A percentile compares a stretch with the other conserved stretches of the same genome.
These are phyloP conservation scores for Hydrophis major DNA, from an alignment of 2,797 vertebrate genomes.

Conservation along the genomic window DNA sequence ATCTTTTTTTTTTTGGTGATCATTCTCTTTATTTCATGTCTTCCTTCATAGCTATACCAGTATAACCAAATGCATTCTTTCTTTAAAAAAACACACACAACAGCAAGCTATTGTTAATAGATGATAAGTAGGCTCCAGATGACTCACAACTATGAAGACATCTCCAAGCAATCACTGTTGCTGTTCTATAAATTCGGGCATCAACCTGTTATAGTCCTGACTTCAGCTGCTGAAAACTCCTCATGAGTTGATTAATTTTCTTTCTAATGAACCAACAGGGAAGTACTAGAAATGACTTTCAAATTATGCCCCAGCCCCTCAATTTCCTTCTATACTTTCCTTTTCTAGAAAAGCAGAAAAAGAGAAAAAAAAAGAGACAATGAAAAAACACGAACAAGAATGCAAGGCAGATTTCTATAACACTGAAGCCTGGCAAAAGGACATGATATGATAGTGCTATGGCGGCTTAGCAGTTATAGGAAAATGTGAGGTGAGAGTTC, in stretches of 20 bases:
- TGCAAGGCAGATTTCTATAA: background rate
- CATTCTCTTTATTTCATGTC: background rate
- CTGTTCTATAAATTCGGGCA: background rate
- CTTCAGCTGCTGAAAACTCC: background rate
- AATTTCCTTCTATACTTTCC: background rate
- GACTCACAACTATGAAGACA: background rate
- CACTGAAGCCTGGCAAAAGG: background rate
- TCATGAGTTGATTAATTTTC: background rate
- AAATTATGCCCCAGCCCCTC: background rate
- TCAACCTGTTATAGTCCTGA: background rate
- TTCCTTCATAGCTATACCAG: background rate
- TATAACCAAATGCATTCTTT: background rate
- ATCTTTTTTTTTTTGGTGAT: background rate
- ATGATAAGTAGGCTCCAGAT: background rate
- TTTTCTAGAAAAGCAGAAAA: background rate
- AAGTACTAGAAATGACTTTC: background rate
- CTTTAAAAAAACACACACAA: background rate
- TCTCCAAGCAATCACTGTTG: background rate
- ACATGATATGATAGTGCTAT: background rate
- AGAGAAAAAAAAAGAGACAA: background rate
- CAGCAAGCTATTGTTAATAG: background rate
- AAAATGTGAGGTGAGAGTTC: background rate
- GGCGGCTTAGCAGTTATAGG: background rate
- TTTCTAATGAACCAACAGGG: background rate
- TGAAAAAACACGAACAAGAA: background rate